These are phyloP conservation scores for Ectemnius lituratus DNA, from an alignment of 2,888 invertebrate genomes.

Conservation along the genomic window DNA sequence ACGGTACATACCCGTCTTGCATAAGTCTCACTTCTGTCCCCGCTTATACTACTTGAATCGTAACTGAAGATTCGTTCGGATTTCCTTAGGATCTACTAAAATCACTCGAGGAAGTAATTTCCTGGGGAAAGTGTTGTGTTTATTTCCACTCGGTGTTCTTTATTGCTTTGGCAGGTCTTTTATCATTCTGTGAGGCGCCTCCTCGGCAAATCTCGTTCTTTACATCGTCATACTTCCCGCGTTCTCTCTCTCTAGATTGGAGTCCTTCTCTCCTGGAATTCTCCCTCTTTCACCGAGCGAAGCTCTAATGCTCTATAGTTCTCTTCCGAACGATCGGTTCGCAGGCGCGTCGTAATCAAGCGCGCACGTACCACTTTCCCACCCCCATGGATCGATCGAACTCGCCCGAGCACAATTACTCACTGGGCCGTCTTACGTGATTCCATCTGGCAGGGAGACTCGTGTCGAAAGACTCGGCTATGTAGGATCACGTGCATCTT, in stretches of 20 bases:
- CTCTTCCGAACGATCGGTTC: conserved; percentile 57
- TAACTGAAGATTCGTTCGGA: neutral
- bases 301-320: conserved; percentile 42
- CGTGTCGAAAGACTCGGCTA: neutral
- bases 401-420: conserved; percentile 43
- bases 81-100: neutral
- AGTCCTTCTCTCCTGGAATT: conserved; percentile 25
- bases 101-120: neutral
- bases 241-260: conserved; percentile 38
- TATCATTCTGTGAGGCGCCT: conserved; percentile 25
- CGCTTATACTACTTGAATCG: neutral
- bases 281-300: conserved; percentile 5
- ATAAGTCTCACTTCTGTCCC: neutral
- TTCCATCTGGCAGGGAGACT: conserved; percentile 26
- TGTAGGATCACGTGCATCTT: neutral
- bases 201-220: conserved; percentile 18
- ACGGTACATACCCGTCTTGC: neutral
- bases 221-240: conserved; percentile 17
- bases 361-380: conserved; percentile 46
- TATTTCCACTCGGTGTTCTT: neutral
- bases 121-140: neutral
- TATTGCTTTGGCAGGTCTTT: conserved; percentile 12
- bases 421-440: conserved; percentile 45
- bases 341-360: conserved; percentile 56
- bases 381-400: conserved; percentile 49